Evolutionary conservation across 2,888 invertebrate species (phyloP), one percentile per base, ranked within the genome.

Genomic region (Chrysolina haemoptera): DNA sequence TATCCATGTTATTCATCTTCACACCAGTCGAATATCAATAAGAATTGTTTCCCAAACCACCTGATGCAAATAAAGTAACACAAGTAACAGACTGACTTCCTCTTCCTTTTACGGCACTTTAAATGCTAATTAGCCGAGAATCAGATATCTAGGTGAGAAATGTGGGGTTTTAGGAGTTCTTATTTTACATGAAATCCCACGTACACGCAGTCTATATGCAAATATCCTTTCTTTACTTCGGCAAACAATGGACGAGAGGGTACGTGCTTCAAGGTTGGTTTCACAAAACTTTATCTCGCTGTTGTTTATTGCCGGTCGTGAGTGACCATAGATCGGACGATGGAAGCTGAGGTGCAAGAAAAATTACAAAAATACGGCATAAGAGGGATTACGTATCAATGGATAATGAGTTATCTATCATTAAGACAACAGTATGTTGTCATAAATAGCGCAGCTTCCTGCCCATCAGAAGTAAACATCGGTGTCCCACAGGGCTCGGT

Each of bases 111-210:
- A 78, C 48, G 48, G 16, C 76, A 50, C 64, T 75, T 76, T 74
- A 78, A 76, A 78, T 70, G 74, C 75, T 73, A 74, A 76, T 76
- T 73, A 76, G 53, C 46, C 71, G 22, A 63, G 62, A 72, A 76
- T 76, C 74, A 68, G 76, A 76, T 76, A 75, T 74, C 63, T 62
- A 75, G 75, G 76, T 75, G 75, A 76, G 73, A 76, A 76, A 65
- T 53, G 53, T 18, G n/a, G 50, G 16, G 14, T 50, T 67, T 59
- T 18, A 53, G 62, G 41, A 67, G 74, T 74, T 75, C 75, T 68
- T 76, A 76, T 75, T 77, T 77, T 71, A 71, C 64, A 66, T 69
- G 16, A 48, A 74, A 27, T 76, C 74, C 75, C 75, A 72, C 72
- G 75, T 75, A 75, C 50, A 59, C 35, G 71, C 70, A 40, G 76